Percentiles rank a stretch among this genome's conserved stretches.
These are phyloP conservation scores for Achatina immaculata DNA, from an alignment of 1,140 invertebrate genomes.

Conservation along the genomic window DNA sequence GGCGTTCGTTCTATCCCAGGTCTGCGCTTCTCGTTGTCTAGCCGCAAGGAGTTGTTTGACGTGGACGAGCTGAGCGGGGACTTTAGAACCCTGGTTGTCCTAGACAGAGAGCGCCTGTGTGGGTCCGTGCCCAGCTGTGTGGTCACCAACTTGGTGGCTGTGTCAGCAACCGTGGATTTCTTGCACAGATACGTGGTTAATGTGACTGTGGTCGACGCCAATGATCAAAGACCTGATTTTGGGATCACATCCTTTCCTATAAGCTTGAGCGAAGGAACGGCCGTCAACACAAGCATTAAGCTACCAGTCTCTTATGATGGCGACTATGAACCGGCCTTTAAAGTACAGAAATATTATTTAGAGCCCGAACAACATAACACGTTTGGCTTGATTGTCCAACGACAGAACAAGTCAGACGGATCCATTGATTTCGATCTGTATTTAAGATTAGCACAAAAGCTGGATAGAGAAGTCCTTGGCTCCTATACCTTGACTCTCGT, in stretches of 20 bases:
- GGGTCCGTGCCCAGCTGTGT: conserved; percentile 32
- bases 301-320: conserved; percentile 53
- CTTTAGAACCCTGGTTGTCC: conserved; percentile 33
- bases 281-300: conserved; percentile 78
- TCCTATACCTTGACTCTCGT: conserved; percentile 86
- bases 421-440: conserved; percentile 25
- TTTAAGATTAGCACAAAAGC: conserved; percentile 68
- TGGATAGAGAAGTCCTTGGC: conserved; percentile 87
- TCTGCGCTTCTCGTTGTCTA: conserved; percentile 24
- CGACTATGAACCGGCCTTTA: conserved; percentile 74
- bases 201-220: conserved; percentile 78
- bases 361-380: conserved; percentile 30
- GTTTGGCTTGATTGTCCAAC: conserved; percentile 38
- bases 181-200: conserved; percentile 45
- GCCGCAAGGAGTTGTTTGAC: conserved; percentile 37
- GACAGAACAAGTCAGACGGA: conserved; percentile 14
- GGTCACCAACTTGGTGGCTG: conserved; percentile 40
- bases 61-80: conserved; percentile 43
- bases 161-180: conserved; percentile 40
- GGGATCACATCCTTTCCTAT: conserved; percentile 33
- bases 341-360: conserved; percentile 48
- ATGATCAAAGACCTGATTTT: conserved; percentile 92
- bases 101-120: conserved; percentile 52
- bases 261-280: conserved; percentile 67
- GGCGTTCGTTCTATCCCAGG: conserved; percentile 15